Conservation (phyloP, 1,140 invertebrate species). For the Eriocheir sinensis region DNA sequence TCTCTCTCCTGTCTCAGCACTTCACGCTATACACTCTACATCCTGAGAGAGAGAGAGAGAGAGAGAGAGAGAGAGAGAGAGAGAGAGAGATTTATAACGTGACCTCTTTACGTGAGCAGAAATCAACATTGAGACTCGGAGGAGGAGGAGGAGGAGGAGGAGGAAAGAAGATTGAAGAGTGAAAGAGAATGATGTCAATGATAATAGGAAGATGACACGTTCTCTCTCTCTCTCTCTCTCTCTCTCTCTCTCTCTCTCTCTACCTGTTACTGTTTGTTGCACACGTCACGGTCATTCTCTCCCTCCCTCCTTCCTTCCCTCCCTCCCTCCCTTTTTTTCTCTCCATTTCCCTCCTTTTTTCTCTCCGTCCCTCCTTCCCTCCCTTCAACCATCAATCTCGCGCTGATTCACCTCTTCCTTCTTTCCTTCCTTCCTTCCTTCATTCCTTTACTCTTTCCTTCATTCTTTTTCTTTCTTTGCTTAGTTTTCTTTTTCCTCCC, state of each 20-base stretch:
- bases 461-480: neutral
- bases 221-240: neutral
- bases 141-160: no score
- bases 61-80: neutral
- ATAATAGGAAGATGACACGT: neutral
- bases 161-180: no score
- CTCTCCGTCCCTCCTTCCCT: no score
- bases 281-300: neutral
- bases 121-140: neutral
- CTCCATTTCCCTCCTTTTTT: neutral
- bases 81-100: neutral
- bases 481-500: neutral
- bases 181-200: no score
- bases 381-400: neutral
- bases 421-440: neutral
- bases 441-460: neutral
- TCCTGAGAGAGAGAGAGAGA: neutral
- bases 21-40: neutral
- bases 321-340: neutral
- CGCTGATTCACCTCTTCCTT: neutral
- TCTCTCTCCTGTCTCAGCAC: neutral
- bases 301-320: neutral
- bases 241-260: neutral
- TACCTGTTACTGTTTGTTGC: no score
- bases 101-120: neutral